Evolutionary conservation across 2,797 vertebrate species (phyloP), one percentile per base, ranked within the genome.

Genomic region (Synanceia verrucosa): DNA sequence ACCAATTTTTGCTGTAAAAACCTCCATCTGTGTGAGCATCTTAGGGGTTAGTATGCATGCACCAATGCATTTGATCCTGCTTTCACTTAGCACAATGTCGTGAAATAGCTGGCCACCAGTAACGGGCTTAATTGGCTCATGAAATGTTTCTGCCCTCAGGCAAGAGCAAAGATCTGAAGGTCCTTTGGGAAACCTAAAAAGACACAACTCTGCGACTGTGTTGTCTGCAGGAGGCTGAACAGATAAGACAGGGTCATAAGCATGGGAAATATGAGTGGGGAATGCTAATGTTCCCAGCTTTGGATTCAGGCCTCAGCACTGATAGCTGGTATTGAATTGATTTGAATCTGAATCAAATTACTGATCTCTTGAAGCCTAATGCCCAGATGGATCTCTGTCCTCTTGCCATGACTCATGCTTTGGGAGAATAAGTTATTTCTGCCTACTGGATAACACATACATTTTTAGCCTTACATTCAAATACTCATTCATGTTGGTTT

Each of bases 181-280:
- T 62, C 23, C 26, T 34, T 2, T 8, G 56, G 23, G 73, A 81
- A 63, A 44, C 34, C n/a, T 18, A 8, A n/a, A n/a, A n/a, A 46
- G 51, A 59, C 37, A 14, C 46, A 13, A 36, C 60, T 65, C 28
- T 55, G 41, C 57, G 43, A 44, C 60, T 13, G 26, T 2, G 21
- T 41, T 29, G 11, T 60, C 52, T 52, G 57, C 50, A 53, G 34
- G 50, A 23, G 59, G 53, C 56, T 53, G 39, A 62, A 13, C 36
- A 37, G 65, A 75, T 65, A 29, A 57, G 36, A 43, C 50, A 72
- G 33, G 29, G 70, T 65, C 70, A 52, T 4, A 13, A 28, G 70
- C 7, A 28, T 23, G 29, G 13, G 44, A 28, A 19, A 57, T 39
- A 37, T 21, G 37, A 51, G 50, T n/a, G 26, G 9, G 56, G 36